A percentile compares a stretch with the other conserved stretches of the same genome.
Conservation (phyloP, 2,113 vertebrate species). For the Sceloporus undulatus region DNA sequence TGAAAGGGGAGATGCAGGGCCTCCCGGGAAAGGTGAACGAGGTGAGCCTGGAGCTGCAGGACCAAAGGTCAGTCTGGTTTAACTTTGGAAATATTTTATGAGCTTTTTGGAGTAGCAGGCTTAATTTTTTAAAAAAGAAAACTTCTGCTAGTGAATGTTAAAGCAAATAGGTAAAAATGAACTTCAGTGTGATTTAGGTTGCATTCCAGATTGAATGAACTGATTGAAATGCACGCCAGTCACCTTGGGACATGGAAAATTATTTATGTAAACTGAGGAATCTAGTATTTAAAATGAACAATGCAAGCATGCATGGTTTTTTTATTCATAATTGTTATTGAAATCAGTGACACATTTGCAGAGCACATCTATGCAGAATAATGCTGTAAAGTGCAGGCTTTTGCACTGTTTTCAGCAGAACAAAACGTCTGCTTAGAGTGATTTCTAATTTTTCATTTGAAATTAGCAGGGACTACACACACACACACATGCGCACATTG, state of each 20-base stretch:
- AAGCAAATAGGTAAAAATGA: neutral
- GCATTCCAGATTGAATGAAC: neutral
- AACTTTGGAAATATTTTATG: neutral
- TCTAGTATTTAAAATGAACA: neutral
- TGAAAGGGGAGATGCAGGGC: slow-evolving; percentile 91
- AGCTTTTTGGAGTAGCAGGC: neutral
- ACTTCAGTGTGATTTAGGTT: neutral
- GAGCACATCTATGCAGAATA: slow-evolving; percentile 14
- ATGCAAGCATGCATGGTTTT: neutral
- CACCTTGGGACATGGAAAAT: neutral
- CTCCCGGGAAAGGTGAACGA: slow-evolving; percentile 90
- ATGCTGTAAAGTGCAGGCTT: slow-evolving; percentile 30
- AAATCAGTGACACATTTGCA: neutral
- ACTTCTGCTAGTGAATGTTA: neutral
- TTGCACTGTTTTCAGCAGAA: slow-evolving; percentile 48
- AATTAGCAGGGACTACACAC: neutral
- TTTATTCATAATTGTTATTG: neutral
- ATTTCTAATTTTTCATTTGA: slow-evolving; percentile 34
- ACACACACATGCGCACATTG: neutral
- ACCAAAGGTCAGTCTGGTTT: slow-evolving; percentile 86
- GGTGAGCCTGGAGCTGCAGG: slow-evolving; percentile 88
- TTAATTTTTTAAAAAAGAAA: neutral
- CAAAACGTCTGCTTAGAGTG: slow-evolving; percentile 42
- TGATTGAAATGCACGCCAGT: neutral
- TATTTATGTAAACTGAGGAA: neutral